phyloP scores from a whole-genome alignment of 1,140 invertebrate species.

The Eriosoma lanigerum region DNA sequence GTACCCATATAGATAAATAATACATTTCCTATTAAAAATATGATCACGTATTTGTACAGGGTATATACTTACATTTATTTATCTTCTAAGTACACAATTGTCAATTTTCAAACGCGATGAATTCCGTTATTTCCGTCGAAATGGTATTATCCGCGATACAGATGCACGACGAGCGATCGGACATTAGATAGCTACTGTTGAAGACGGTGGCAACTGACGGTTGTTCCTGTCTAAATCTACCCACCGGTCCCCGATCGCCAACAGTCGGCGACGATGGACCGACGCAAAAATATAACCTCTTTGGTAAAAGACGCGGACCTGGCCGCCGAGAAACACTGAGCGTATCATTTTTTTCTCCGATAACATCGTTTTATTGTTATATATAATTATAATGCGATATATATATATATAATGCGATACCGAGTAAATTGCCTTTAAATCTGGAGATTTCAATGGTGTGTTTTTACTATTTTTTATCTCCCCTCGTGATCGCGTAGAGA shows the following conservation, averaged over 20 bases:
- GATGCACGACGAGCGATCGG: neutral
- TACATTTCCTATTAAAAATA: too few species aligned
- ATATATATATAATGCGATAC: neutral
- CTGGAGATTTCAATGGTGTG: neutral
- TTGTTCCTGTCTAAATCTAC: too few species aligned
- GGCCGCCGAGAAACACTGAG: neutral
- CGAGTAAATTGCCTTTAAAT: slow-evolving; percentile 15
- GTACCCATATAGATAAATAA: too few species aligned
- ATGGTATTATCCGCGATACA: neutral
- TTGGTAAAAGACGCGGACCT: neutral
- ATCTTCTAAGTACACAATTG: too few species aligned
- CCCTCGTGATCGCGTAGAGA: neutral
- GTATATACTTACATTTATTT: too few species aligned
- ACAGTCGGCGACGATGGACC: neutral
- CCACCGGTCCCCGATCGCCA: too few species aligned
- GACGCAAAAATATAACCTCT: neutral
- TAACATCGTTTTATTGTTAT: neutral
- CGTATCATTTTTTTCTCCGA: neutral
- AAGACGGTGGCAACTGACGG: neutral
- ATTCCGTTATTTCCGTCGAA: neutral
- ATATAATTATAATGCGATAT: neutral
- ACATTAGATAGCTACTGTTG: too few species aligned
- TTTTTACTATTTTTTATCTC: neutral
- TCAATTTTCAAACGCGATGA: too few species aligned
- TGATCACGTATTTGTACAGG: too few species aligned